Evolutionary conservation across 2,113 vertebrate genomes (phyloP).

Genomic region (Poicephalus gulielmi): DNA sequence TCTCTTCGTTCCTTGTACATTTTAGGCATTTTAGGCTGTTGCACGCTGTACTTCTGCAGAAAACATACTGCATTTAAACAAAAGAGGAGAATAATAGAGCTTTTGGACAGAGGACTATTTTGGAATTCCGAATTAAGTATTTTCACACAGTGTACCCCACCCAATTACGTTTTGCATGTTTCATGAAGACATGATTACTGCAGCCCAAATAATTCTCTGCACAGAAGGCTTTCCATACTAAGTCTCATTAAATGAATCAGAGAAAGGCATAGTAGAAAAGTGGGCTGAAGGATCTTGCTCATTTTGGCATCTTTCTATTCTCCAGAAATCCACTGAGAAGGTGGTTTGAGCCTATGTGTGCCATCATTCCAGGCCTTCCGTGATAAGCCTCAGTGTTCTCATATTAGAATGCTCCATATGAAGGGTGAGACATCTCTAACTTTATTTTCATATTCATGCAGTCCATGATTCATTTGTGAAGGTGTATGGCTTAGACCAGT

Average conservation of each 20-base stretch:
- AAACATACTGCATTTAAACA: neutral
- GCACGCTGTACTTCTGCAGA: neutral
- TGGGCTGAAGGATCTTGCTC: neutral
- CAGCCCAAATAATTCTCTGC: neutral
- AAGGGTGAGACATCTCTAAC: neutral
- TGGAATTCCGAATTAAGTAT: neutral
- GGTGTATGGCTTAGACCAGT: neutral
- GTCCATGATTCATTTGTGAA: neutral
- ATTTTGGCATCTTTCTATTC: neutral
- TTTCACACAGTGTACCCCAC: neutral
- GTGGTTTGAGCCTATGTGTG: neutral
- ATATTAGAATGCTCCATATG: neutral
- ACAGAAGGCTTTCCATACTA: neutral
- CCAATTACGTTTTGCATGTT: neutral
- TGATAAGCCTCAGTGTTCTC: neutral
- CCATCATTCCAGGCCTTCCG: neutral
- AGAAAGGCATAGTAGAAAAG: neutral
- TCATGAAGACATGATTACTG: neutral
- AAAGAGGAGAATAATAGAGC: neutral
- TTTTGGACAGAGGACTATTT: neutral
- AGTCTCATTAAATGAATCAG: neutral
- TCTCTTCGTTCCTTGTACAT: neutral
- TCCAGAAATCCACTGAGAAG: neutral
- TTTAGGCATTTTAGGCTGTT: neutral
- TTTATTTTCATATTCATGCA: neutral